Evolutionary conservation across 2,113 vertebrate genomes (phyloP).

Genomic region (Puffinus mauretanicus): DNA sequence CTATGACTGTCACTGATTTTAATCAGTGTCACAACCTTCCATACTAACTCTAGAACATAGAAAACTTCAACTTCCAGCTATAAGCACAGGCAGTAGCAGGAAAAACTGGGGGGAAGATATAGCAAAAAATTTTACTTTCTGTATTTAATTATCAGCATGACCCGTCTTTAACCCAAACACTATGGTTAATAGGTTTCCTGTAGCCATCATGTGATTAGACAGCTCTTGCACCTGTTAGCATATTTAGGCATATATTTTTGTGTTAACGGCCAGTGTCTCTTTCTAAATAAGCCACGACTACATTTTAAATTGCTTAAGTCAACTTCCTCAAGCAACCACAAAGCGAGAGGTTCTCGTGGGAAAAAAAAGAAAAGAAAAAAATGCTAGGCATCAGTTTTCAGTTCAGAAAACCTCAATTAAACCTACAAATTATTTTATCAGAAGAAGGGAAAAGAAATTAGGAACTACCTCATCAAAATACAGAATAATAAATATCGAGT

Average conservation of each 20-base stretch:
- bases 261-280: constrained; percentile 7
- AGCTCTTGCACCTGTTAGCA: constrained; percentile 57
- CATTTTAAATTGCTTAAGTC: constrained; percentile 70
- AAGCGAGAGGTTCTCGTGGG: constrained; percentile 82
- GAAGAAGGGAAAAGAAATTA: not conserved
- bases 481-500: not conserved
- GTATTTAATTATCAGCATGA: constrained; percentile 50
- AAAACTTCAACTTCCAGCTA: not conserved
- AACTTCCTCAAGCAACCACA: constrained; percentile 82
- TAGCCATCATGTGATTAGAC: constrained; percentile 39
- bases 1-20: constrained; percentile 44
- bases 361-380: constrained; percentile 49
- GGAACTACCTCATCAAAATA: not conserved
- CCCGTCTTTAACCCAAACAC: constrained; percentile 54
- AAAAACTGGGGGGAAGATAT: not conserved
- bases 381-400: constrained; percentile 34
- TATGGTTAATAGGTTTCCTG: constrained; percentile 64
- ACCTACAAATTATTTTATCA: constrained; percentile 4
- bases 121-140: not conserved
- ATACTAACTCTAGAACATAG: not conserved
- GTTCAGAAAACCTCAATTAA: constrained; percentile 34
- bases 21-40: constrained; percentile 32
- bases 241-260: constrained; percentile 32
- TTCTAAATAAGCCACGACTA: constrained; percentile 65
- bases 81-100: not conserved